Conservation (phyloP, 1,140 invertebrate genomes). For the Solenopsis invicta region DNA sequence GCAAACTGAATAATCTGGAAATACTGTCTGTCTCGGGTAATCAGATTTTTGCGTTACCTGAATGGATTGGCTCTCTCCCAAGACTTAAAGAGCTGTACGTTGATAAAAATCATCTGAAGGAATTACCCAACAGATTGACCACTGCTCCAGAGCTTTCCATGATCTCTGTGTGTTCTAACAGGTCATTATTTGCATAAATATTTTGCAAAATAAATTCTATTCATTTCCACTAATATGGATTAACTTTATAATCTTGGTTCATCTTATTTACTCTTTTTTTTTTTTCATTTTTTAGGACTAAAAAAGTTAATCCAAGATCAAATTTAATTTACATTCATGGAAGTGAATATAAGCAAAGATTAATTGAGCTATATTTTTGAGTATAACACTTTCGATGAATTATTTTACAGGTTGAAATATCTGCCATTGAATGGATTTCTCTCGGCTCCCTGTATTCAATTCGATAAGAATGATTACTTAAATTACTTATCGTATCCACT, state of each 20-base stretch:
- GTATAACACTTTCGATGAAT: slow-evolving; percentile 8
- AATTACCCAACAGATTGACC: slow-evolving; percentile 82
- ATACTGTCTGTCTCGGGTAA: slow-evolving; percentile 78
- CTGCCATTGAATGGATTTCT: slow-evolving; percentile 83
- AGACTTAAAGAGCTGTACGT: slow-evolving; percentile 78
- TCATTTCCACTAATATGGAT: background rate
- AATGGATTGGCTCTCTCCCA: slow-evolving; percentile 81
- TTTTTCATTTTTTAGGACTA: no score
- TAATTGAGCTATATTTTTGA: slow-evolving; percentile 26
- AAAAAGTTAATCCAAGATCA: no score
- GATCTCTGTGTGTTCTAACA: slow-evolving; percentile 82
- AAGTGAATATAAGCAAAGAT: background rate
- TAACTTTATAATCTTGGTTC: background rate
- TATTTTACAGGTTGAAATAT: slow-evolving; percentile 77
- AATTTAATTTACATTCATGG: no score
- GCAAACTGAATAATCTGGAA: slow-evolving; percentile 75
- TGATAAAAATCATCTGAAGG: slow-evolving; percentile 80
- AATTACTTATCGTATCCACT: slow-evolving; percentile 82
- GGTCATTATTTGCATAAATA: slow-evolving; percentile 60
- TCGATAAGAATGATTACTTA: slow-evolving; percentile 78
- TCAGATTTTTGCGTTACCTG: slow-evolving; percentile 78
- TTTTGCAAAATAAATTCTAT: slow-evolving; percentile 13
- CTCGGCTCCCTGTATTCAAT: slow-evolving; percentile 78
- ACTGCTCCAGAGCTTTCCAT: slow-evolving; percentile 73
- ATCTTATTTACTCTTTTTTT: no score